phyloP scores from a whole-genome alignment of 1,140 invertebrate genomes.

The Rhopalosiphum maidis region DNA sequence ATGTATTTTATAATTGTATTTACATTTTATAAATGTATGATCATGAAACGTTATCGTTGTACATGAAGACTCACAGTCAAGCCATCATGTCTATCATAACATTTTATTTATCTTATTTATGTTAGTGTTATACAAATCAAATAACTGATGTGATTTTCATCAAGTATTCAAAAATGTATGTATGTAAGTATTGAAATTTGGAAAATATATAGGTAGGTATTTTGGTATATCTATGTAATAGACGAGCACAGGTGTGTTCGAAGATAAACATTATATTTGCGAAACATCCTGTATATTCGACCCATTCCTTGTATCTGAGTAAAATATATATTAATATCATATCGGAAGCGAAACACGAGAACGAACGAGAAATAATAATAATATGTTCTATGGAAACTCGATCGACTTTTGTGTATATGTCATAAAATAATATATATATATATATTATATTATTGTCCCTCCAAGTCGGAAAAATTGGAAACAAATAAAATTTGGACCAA shows the following conservation, averaged over 20 bases:
- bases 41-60: too few species aligned
- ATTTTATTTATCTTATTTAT: not conserved
- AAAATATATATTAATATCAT: constrained; percentile 14
- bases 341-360: not conserved
- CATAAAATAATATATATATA: not conserved
- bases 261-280: not conserved
- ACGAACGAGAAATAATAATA: constrained; percentile 1
- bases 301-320: not conserved
- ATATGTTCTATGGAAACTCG: not conserved
- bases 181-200: not conserved
- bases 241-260: too few species aligned
- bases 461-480: not conserved
- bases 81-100: not conserved
- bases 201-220: not conserved
- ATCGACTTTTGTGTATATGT: not conserved
- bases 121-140: not conserved
- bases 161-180: not conserved
- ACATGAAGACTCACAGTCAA: too few species aligned
- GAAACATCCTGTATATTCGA: not conserved
- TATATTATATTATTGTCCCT: not conserved
- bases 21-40: too few species aligned
- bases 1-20: too few species aligned
- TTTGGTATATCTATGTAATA: not conserved
- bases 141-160: not conserved
- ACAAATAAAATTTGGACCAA: not conserved